A percentile compares a stretch with the other conserved stretches of the same genome.
phyloP scores from a whole-genome alignment of 2,113 vertebrate genomes.

The Mustela lutreola region DNA sequence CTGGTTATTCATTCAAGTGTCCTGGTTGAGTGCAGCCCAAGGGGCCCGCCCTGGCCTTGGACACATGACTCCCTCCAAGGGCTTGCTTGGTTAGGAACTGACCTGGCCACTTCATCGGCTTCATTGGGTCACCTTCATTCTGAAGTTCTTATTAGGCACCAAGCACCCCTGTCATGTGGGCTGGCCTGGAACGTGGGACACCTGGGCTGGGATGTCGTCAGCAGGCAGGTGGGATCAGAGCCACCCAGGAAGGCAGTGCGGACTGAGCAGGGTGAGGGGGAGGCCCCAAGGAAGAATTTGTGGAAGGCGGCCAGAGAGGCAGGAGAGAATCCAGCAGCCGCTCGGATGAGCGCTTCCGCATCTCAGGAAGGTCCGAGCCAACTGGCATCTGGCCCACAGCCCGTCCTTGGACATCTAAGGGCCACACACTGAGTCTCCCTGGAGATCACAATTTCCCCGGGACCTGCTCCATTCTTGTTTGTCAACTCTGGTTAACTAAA shows the following conservation, averaged over 20 bases:
- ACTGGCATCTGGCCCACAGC: too few species aligned
- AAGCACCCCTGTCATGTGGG: neutral
- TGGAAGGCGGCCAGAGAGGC: neutral
- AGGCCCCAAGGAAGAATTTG: neutral
- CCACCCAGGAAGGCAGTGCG: rapidly evolving
- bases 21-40: neutral
- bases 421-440: neutral
- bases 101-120: neutral
- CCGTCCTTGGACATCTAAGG: too few species aligned
- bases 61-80: neutral
- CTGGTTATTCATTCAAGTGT: rapidly evolving
- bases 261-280: neutral
- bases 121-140: neutral
- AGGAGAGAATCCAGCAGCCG: neutral
- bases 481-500: neutral
- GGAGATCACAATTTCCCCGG: neutral
- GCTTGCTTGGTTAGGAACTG: neutral
- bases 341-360: neutral
- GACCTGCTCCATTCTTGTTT: neutral
- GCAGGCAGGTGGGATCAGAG: neutral
- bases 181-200: neutral
- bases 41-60: neutral
- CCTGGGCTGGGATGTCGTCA: neutral
- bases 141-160: neutral
- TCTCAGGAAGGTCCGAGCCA: neutral